These are phyloP conservation scores for Villa cingulata DNA, from an alignment of 2,888 invertebrate species.

Conservation along the genomic window DNA sequence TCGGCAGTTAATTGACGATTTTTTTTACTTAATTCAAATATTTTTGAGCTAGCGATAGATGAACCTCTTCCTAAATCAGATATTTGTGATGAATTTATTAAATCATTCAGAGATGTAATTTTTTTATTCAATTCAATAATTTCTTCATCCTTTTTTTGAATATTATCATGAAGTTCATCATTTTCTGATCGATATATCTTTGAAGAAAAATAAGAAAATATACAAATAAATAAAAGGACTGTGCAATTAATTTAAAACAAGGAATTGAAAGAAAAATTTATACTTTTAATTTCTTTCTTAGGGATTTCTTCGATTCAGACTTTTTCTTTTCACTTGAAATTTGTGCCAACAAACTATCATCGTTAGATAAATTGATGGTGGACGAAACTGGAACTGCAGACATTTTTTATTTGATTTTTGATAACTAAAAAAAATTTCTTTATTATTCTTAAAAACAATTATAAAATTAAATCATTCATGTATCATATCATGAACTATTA, in stretches of 20 bases:
- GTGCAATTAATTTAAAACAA: too few relatives aligned
- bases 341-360: too few relatives aligned
- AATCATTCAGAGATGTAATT: slow-evolving; percentile 25
- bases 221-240: not conserved
- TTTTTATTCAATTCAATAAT: slow-evolving; percentile 26
- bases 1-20: slow-evolving; percentile 29
- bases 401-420: too few relatives aligned
- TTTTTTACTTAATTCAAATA: slow-evolving; percentile 30
- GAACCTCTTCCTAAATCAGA: slow-evolving; percentile 29
- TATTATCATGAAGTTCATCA: not conserved
- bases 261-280: not conserved
- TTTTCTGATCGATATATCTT: not conserved
- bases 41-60: slow-evolving; percentile 25
- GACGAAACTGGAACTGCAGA: too few relatives aligned
- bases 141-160: slow-evolving; percentile 15
- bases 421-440: too few relatives aligned
- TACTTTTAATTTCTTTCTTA: slow-evolving; percentile 1
- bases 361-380: too few relatives aligned
- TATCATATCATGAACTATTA: too few relatives aligned
- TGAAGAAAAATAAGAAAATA: not conserved
- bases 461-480: too few relatives aligned
- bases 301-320: not conserved
- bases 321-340: not conserved
- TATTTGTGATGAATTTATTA: slow-evolving; percentile 27
- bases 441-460: too few relatives aligned